phyloP scores from a whole-genome alignment of 2,888 invertebrate species.

The Synanthedon vespiformis region DNA sequence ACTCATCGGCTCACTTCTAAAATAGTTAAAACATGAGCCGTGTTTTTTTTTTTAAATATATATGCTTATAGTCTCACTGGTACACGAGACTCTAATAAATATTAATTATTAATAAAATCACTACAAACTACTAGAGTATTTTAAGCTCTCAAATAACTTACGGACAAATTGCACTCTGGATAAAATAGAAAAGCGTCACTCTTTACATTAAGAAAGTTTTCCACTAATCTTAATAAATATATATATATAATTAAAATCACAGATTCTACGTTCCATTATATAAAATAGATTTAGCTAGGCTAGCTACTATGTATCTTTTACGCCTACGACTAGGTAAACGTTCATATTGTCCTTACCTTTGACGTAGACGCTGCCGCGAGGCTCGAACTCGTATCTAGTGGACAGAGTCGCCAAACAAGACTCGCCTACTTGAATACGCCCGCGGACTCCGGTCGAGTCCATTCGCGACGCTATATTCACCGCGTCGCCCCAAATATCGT shows the following conservation, averaged over 20 bases:
- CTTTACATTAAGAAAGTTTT: conserved; percentile 11
- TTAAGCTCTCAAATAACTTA: conserved; percentile 29
- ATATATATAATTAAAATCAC: conserved; percentile 53
- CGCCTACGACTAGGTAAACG: conserved; percentile 79
- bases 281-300: conserved; percentile 18
- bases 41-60: background rate
- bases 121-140: conserved; percentile 48
- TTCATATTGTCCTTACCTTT: conserved; percentile 98
- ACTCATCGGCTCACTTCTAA: background rate
- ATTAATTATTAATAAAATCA: conserved; percentile 41
- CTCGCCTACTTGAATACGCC: conserved; percentile 86
- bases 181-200: conserved; percentile 8
- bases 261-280: conserved; percentile 55
- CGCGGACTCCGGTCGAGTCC: conserved; percentile 95
- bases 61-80: background rate
- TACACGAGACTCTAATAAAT: background rate
- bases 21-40: background rate
- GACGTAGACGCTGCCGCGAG: conserved; percentile 93
- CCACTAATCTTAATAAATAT: conserved; percentile 23
- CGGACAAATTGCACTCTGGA: conserved; percentile 8
- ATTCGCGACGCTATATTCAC: conserved; percentile 97
- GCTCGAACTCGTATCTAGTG: conserved; percentile 86
- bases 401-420: conserved; percentile 79
- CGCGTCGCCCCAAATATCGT: conserved; percentile 99
- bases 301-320: conserved; percentile 60